A percentile compares a stretch with the other conserved stretches of the same genome.
These are phyloP conservation scores for Tyrannus savana DNA, from an alignment of 2,113 vertebrate species.

Conservation along the genomic window DNA sequence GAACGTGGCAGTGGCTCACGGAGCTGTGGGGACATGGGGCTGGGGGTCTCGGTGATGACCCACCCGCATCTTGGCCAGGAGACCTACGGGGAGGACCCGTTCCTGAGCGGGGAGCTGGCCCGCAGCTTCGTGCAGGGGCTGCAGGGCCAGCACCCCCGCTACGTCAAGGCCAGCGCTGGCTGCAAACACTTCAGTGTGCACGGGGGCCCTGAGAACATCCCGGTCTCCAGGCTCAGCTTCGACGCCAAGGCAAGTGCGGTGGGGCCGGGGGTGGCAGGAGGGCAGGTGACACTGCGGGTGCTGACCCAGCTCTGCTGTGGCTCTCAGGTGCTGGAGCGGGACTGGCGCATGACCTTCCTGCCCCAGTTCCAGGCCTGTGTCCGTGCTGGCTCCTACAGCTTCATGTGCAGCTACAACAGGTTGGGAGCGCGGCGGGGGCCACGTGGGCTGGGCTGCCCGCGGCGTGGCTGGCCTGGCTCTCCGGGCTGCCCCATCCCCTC, in stretches of 20 bases:
- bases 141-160: constrained; percentile 70
- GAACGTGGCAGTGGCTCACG: neutral
- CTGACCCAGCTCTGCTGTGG: neutral
- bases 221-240: constrained; percentile 55
- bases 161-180: constrained; percentile 62
- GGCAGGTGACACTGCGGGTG: neutral
- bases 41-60: neutral
- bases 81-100: constrained; percentile 72
- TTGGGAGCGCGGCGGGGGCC: accelerated
- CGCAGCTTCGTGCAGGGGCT: constrained; percentile 67
- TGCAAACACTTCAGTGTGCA: constrained; percentile 74
- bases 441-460: accelerated
- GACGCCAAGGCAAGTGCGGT: neutral
- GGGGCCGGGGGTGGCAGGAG: accelerated
- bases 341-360: constrained; percentile 69
- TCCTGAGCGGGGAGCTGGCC: constrained; percentile 59
- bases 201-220: constrained; percentile 69
- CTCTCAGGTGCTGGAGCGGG: constrained; percentile 66
- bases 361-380: constrained; percentile 71
- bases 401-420: constrained; percentile 78
- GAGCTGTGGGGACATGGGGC: neutral
- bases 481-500: neutral
- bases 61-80: neutral
- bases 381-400: constrained; percentile 65
- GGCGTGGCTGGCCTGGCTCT: accelerated